Base-by-base conservation (phyloP, 2,113 vertebrate species). In the Aythya baeri region DNA sequence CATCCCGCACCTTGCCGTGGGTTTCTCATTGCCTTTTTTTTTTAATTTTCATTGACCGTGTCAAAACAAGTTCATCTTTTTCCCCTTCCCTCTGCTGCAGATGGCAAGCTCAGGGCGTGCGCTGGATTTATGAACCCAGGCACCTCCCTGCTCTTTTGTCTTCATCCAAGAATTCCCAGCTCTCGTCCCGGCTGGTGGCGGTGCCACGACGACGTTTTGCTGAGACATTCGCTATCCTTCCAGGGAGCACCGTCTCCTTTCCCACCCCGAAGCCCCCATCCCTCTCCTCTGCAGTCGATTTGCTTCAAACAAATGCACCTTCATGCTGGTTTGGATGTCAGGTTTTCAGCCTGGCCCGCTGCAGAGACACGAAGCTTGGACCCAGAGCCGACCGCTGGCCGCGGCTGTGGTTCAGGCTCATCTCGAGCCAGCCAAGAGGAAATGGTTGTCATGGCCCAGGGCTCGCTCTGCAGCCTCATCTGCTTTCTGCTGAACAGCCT, bases 401-500 rank as follows among this genome's bases (percentile, higher is more conserved):
- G 62, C 2, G 84, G 62, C 4, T 62, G 93, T 1, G 57, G 49
- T 9, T 91, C 89, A 92, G 62, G 18, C 50, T 79, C 86, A 58
- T 93, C 95, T 75, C 86, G 17, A 31, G 5, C 49, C 88, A 79
- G 93, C 96, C 95, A 92, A 93, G 46, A 95, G 96, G 96, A 97
- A 96, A 96, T 86, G 11, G 90, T 81, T 95, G 92, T 94, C 94
- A 76, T 89, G 92, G 89, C 89, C 96, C 96, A 96, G 94, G 92
- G 8, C 88, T 96, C 72, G 5, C 78, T 94, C 21, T 76, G 93
- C 96, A 96, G 94, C 91, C 88, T 93, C 96, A 93, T 93, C 88
- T 91, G 93, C 95, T 5, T 72, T 83, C 75, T 85, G 96, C 91
- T 4, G 57, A 54, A 17, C 83, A 18, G 81, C 26, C 0, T 22